Percentiles rank a stretch among this genome's conserved stretches.
These are phyloP conservation scores for Colius striatus DNA, from an alignment of 2,113 vertebrate species.

Conservation along the genomic window DNA sequence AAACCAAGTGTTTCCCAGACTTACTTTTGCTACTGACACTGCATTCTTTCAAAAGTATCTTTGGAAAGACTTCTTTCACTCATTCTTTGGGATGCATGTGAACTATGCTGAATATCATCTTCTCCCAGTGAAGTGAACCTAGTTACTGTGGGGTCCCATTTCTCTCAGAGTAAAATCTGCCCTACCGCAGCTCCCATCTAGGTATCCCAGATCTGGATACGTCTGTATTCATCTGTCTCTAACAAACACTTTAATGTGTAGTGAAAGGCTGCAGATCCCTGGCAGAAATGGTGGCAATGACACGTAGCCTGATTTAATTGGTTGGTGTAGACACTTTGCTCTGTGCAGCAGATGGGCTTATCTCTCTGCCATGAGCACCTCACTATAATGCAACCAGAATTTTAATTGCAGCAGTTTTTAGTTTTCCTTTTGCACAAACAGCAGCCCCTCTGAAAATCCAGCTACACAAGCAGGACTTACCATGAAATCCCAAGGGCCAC, in stretches of 20 bases:
- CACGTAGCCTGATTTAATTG: not conserved
- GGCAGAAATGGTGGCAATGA: not conserved
- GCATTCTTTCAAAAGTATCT: not conserved
- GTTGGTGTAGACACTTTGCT: not conserved
- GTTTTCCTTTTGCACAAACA: not conserved
- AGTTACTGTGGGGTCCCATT: not conserved
- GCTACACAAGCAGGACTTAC: not conserved
- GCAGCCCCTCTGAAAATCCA: not conserved
- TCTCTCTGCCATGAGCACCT: not conserved
- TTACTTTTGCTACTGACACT: not conserved
- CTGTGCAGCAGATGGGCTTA: not conserved
- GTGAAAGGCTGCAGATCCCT: not conserved
- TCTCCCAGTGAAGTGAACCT: not conserved
- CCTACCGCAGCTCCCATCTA: not conserved
- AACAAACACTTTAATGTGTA: fast-evolving
- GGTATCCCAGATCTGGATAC: not conserved
- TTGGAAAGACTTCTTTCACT: not conserved
- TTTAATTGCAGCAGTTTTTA: not conserved
- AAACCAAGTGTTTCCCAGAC: not conserved
- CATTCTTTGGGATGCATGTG: not conserved
- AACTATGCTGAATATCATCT: not conserved
- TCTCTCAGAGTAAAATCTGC: not conserved
- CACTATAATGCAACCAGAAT: not conserved
- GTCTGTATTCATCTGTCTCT: not conserved
- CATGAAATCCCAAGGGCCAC: not conserved